Base-by-base conservation (phyloP, 2,113 vertebrate species). In the Trinectes maculatus region DNA sequence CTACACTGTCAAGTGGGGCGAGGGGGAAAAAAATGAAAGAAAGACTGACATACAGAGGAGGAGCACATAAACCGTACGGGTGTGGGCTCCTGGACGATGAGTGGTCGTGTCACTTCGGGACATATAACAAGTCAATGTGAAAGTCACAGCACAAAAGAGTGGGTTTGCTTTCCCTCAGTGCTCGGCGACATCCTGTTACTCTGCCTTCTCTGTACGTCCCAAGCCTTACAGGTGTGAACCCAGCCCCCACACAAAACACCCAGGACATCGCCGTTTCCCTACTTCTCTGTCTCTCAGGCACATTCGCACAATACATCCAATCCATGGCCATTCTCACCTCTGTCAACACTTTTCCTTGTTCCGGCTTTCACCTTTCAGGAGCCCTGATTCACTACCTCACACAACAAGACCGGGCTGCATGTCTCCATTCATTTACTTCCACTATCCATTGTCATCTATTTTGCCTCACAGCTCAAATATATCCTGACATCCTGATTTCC, bases 241-340 rank as follows among this genome's bases (percentile, higher is more conserved):
- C 71, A 48, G 11, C 46, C 8, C 3, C 3, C n/a, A 31, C 51
- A 18, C 7, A n/a, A n/a, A n/a, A 31, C 29, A 36, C 34, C 2
- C 39, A 36, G 31, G 12, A 31, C 8, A 31, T 19, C n/a, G 8
- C 11, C 29, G 42, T 31, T 49, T 51, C 40, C 52, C 24, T 22
- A 10, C 31, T 19, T 62, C 5, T 24, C 3, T 16, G 36, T 58
- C 28, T 49, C 15, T 39, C 8, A 25, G 48, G 16, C 37, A n/a
- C 39, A n/a, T n/a, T n/a, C n/a, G n/a, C n/a, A 46, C 64, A 64
- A 52, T 22, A 55, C 64, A 57, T 55, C 11, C 76, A 39, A 51
- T 26, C 29, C 19, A 3, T 28, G 57, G 80, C 80, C 65, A 75
- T 68, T 82, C 61, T 61, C 72, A 36, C 79, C 58, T 74, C 47